Base-by-base conservation (phyloP, 2,113 vertebrate genomes). In the Zeus faber region DNA sequence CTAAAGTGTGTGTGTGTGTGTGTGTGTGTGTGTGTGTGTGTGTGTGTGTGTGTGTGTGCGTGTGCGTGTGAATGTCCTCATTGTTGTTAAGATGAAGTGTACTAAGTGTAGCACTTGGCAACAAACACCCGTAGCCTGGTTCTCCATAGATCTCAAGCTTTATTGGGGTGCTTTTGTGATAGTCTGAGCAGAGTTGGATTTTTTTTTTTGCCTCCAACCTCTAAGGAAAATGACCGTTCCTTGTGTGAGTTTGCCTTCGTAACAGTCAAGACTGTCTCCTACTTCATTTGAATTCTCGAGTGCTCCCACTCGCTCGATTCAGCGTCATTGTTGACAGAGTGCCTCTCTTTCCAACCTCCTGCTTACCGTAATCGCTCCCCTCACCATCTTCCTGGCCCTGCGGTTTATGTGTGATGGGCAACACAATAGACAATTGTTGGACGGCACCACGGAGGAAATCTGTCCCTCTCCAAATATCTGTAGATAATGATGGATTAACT, bases 391-490 rank as follows among this genome's bases (percentile, higher is more conserved):
- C 62, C 62, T 63, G 62, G 23, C 63, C 71, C 29, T n/a, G 8
- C 49, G 45, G 48, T 57, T 69, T 20, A 25, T 37, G 57, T 62
- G 56, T 54, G 58, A 60, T 61, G 35, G 31, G 5, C 18, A 21
- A 70, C 47, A 84, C 79, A 81, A 83, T 78, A 68, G 68, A 79
- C 65, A 70, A 78, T n/a, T 82, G 49, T 62, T 77, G 65, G 59
- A 58, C 54, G 39, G 56, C 46, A 63, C 39, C 44, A 53, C 8
- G 64, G 40, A 61, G 70, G 76, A 85, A 84, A 70, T 62, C 53
- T 23, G 55, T 49, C 13, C 61, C 14, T 57, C 53, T 69, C 40
- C 59, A 65, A 72, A 68, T 69, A 21, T 49, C 16, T 45, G 43
- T 53, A 23, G 49, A 65, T 48, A 50, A 52, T 46, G 16, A 35